Conservation (phyloP, 1,140 invertebrate species). For the Tetragonula clypearis region DNA sequence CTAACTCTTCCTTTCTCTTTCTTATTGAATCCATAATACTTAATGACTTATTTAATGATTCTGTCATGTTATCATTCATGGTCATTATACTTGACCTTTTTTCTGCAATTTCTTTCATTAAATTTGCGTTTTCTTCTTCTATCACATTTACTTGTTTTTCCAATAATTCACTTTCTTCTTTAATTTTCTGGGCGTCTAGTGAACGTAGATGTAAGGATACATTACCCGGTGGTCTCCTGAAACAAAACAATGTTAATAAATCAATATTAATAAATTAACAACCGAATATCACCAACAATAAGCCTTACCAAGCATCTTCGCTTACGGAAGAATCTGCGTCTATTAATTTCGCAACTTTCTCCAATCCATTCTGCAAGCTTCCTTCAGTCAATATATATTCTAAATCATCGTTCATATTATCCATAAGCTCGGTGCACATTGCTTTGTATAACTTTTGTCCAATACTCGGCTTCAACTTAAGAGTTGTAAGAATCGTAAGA, state of each 20-base stretch:
- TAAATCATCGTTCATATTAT: conserved; percentile 61
- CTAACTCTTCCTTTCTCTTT: conserved; percentile 25
- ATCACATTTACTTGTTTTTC: conserved; percentile 55
- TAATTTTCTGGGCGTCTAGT: conserved; percentile 65
- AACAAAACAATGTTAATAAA: conserved; percentile 37
- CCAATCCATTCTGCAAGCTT: conserved; percentile 57
- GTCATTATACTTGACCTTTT: conserved; percentile 53
- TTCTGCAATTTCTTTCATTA: conserved; percentile 58
- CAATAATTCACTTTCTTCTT: conserved; percentile 60
- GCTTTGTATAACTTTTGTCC: conserved; percentile 62
- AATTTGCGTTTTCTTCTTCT: conserved; percentile 66
- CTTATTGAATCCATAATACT: conserved; percentile 25
- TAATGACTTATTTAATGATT: conserved; percentile 14
- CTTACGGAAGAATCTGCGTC: conserved; percentile 46
- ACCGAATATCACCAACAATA: neutral
- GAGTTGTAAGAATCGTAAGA: conserved; percentile 61
- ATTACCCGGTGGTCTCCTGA: conserved; percentile 75
- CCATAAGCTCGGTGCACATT: conserved; percentile 62
- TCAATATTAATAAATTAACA: conserved; percentile 5
- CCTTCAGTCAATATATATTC: conserved; percentile 62
- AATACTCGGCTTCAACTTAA: conserved; percentile 56
- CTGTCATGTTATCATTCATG: conserved; percentile 25
- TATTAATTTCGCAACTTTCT: conserved; percentile 56
- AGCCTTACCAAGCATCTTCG: conserved; percentile 64
- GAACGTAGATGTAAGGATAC: conserved; percentile 70